Conservation (phyloP, 2,888 invertebrate genomes). For the Cremastinae sp. region DNA sequence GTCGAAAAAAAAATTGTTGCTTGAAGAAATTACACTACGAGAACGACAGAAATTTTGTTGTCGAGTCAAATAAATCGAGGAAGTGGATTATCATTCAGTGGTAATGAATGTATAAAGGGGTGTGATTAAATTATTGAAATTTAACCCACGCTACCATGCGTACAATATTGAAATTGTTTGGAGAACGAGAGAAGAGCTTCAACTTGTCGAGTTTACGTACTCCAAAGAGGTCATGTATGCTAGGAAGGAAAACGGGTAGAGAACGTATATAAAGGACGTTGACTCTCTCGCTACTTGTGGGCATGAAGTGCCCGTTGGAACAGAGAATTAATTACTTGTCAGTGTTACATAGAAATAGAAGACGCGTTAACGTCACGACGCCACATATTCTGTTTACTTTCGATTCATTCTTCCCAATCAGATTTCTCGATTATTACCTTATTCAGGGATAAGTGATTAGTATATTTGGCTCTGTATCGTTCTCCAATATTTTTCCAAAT, state of each 20-base stretch:
- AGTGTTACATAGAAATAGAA: conserved; percentile 38
- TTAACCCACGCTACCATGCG: conserved; percentile 14
- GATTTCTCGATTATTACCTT: no score
- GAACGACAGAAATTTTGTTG: no score
- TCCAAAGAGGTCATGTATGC: conserved; percentile 45
- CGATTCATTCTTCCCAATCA: conserved; percentile 12
- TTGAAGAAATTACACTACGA: no score
- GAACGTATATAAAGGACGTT: conserved; percentile 5
- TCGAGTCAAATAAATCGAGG: no score
- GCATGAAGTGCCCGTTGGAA: conserved; percentile 52
- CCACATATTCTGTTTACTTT: conserved; percentile 28
- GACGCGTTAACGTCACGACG: conserved; percentile 56
- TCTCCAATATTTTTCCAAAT: no score
- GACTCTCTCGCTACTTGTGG: conserved; percentile 30
- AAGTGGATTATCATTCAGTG: background rate
- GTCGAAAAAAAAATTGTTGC: background rate
- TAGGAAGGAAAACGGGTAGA: conserved; percentile 31
- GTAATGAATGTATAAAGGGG: conserved; percentile 7
- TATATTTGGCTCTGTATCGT: conserved; percentile 40
- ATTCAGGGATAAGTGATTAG: conserved; percentile 51
- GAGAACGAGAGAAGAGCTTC: conserved; percentile 41
- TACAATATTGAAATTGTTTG: conserved; percentile 54
- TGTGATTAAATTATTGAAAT: conserved; percentile 33
- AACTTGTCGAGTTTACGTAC: conserved; percentile 30
- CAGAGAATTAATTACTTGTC: conserved; percentile 60